Evolutionary conservation across 2,797 vertebrate genomes (phyloP).

Genomic region (Sphenopsis melanotis): DNA sequence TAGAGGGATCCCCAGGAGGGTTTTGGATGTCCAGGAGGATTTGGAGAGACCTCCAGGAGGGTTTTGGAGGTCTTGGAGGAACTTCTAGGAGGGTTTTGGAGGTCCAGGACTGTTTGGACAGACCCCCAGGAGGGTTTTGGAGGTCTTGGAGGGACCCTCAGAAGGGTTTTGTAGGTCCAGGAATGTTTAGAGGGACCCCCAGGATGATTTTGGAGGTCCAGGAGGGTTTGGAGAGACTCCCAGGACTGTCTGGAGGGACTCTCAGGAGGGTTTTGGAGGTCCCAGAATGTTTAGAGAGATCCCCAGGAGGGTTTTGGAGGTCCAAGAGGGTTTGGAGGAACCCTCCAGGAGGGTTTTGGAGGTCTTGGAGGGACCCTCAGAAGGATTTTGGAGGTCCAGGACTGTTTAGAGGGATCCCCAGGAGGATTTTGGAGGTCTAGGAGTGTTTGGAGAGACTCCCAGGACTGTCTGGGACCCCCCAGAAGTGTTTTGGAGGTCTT

Average conservation of each 20-base stretch:
- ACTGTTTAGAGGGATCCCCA: rapidly evolving
- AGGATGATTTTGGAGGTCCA: background rate
- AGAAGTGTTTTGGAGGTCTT: background rate
- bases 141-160: background rate
- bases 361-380: no score
- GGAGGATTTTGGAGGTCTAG: background rate
- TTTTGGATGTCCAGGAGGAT: rapidly evolving
- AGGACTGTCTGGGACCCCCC: rapidly evolving
- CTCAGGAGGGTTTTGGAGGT: no score
- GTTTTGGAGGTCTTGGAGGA: no score
- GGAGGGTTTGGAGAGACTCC: rapidly evolving
- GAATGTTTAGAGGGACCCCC: rapidly evolving
- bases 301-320: no score
- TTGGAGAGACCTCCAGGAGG: no score
- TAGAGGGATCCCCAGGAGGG: rapidly evolving
- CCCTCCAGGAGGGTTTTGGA: background rate
- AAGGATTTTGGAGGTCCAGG: background rate
- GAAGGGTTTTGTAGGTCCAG: no score
- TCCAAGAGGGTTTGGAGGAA: no score
- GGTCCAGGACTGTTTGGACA: rapidly evolving
- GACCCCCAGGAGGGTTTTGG: background rate
- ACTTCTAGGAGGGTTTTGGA: background rate
- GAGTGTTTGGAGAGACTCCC: rapidly evolving
- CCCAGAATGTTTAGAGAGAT: no score
- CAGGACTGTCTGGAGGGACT: rapidly evolving